phyloP scores from a whole-genome alignment of 2,888 invertebrate species.

The Craniophora ligustri region DNA sequence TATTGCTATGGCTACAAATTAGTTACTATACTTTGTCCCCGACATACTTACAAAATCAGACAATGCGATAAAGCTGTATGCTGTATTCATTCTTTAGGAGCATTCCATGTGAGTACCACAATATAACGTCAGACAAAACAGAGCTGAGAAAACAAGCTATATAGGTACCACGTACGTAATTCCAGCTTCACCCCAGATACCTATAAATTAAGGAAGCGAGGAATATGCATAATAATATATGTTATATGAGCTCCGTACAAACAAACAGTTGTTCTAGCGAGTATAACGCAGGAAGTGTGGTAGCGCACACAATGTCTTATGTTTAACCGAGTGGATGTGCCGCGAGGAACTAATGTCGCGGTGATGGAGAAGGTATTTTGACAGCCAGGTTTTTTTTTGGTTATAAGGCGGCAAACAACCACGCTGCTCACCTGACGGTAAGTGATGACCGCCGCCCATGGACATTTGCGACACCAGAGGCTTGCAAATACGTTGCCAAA shows the following conservation, averaged over 20 bases:
- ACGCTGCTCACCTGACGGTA: too few relatives aligned
- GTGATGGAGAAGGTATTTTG: constrained; percentile 30
- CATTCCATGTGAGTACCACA: too few relatives aligned
- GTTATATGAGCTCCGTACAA: constrained; percentile 75
- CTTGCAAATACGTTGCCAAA: too few relatives aligned
- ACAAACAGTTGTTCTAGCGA: constrained; percentile 85
- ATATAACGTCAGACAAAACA: neutral
- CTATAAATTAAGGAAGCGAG: constrained; percentile 50
- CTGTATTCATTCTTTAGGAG: too few relatives aligned
- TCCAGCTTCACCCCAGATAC: constrained; percentile 40
- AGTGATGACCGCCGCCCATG: too few relatives aligned
- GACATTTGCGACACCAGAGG: too few relatives aligned
- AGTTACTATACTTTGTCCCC: too few relatives aligned
- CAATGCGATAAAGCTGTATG: too few relatives aligned
- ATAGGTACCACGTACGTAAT: constrained; percentile 16
- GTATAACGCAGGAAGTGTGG: constrained; percentile 77
- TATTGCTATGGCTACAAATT: too few relatives aligned
- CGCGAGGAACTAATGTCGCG: constrained; percentile 37
- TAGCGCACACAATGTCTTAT: constrained; percentile 81
- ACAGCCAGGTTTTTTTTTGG: too few relatives aligned
- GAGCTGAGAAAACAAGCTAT: constrained; percentile 12
- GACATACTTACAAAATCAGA: too few relatives aligned
- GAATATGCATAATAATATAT: constrained; percentile 70
- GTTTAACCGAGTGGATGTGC: constrained; percentile 79
- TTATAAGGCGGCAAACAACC: too few relatives aligned